Conservation (phyloP, 2,888 invertebrate species). For the Hermodice carunculata region DNA sequence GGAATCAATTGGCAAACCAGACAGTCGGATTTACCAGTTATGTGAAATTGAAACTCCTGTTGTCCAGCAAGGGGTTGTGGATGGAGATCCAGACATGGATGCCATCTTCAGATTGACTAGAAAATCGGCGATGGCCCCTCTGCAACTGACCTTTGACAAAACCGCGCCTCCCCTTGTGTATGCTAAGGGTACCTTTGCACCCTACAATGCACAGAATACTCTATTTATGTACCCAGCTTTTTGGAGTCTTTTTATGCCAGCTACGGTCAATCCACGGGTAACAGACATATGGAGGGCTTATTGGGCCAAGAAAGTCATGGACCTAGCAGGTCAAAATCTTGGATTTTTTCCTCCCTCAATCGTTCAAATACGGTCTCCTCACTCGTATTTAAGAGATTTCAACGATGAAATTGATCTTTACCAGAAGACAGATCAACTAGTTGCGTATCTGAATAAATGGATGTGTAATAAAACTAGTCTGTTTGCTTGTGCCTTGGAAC, state of each 20-base stretch:
- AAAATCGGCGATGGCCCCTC: conserved; percentile 20
- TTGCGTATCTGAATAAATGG: conserved; percentile 29
- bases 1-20: conserved; percentile 22
- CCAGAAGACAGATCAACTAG: conserved; percentile 25
- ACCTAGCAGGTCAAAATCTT: conserved; percentile 33
- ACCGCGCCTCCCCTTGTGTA: conserved; percentile 37
- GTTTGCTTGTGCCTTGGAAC: conserved; percentile 14
- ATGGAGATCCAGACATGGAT: conserved; percentile 51
- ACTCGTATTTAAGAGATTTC: conserved; percentile 38
- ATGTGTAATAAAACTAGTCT: conserved; percentile 23
- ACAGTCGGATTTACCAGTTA: conserved; percentile 7
- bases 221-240: conserved; percentile 42
- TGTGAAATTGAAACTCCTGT: conserved; percentile 27
- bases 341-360: conserved; percentile 36
- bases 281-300: conserved; percentile 49
- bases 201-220: conserved; percentile 47
- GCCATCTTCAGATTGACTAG: conserved; percentile 44
- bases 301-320: conserved; percentile 42
- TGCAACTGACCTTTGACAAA: conserved; percentile 32
- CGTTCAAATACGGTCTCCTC: conserved; percentile 40
- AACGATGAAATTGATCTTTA: conserved; percentile 39
- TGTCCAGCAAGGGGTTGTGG: conserved; percentile 48
- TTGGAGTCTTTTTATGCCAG: conserved; percentile 43
- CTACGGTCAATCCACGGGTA: conserved; percentile 37
- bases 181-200: conserved; percentile 33